Conservation (phyloP, 2,113 vertebrate genomes). For the Thamnaconus septentrionalis region DNA sequence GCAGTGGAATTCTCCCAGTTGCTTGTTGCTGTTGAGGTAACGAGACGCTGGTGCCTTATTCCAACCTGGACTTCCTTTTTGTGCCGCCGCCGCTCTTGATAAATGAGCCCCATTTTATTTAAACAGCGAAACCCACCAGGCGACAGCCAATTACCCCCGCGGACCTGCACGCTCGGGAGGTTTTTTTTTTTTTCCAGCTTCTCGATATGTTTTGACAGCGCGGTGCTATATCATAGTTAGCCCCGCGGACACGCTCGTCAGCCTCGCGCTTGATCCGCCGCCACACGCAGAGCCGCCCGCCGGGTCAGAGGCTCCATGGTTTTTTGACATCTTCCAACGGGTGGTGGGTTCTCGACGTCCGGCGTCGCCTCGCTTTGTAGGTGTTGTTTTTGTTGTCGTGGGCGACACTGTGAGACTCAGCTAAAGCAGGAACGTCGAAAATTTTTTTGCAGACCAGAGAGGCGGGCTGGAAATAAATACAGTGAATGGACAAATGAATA, state of each 20-base stretch:
- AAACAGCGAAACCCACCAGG: constrained; percentile 61
- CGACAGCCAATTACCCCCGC: constrained; percentile 64
- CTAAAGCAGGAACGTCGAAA: no score
- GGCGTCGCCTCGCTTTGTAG: no score
- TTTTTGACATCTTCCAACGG: constrained; percentile 24
- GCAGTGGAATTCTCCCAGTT: no score
- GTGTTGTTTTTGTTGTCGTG: no score
- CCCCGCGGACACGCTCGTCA: constrained; percentile 62
- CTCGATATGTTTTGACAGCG: constrained; percentile 59
- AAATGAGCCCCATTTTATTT: constrained; percentile 66
- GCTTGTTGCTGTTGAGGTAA: no score
- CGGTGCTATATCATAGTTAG: constrained; percentile 63
- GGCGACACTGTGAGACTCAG: no score
- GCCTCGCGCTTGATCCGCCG: constrained; percentile 60
- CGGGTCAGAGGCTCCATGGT: constrained; percentile 37
- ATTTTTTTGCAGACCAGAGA: no score
- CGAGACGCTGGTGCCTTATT: no score
- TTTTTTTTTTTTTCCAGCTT: constrained; percentile 6
- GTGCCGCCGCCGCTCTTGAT: constrained; percentile 40
- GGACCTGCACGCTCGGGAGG: constrained; percentile 32
- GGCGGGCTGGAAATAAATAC: no score
- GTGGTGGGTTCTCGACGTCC: background rate
- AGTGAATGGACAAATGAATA: no score
- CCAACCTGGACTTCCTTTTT: no score
- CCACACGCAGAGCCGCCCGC: constrained; percentile 59